A percentile compares a stretch with the other conserved stretches of the same genome.
Conservation (phyloP, 2,888 invertebrate genomes). For the Deroplatys truncata region DNA sequence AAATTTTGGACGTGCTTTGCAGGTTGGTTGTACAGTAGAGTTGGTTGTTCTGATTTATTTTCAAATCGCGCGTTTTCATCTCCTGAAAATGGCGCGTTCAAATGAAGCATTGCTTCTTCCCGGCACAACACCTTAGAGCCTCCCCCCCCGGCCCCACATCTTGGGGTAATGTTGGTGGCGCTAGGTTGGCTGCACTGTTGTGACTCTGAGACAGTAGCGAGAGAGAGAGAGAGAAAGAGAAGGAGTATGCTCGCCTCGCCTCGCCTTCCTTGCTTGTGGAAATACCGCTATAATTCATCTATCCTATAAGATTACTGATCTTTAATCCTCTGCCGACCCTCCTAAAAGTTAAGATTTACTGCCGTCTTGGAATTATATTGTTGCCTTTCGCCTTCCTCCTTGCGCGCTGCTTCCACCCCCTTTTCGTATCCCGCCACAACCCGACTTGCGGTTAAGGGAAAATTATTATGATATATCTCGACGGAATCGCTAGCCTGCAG, state of each 20-base stretch:
- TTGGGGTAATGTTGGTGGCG: too few relatives aligned
- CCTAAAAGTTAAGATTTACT: conserved; percentile 72
- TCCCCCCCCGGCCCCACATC: too few relatives aligned
- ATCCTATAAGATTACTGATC: conserved; percentile 69
- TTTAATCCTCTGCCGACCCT: conserved; percentile 66
- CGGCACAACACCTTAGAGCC: not conserved
- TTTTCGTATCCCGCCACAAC: conserved; percentile 6
- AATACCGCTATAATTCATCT: conserved; percentile 57
- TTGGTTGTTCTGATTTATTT: not conserved
- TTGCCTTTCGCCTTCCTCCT: conserved; percentile 39
- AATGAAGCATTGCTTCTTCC: not conserved
- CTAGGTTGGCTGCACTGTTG: not conserved
- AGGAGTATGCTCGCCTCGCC: not conserved
- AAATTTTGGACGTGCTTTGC: not conserved
- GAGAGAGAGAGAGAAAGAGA: too few relatives aligned
- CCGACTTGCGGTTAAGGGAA: conserved; percentile 27
- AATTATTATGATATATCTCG: conserved; percentile 53
- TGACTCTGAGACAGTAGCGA: not conserved
- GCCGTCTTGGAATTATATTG: conserved; percentile 61
- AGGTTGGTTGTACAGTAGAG: not conserved
- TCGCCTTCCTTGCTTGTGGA: not conserved
- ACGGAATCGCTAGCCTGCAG: conserved; percentile 42
- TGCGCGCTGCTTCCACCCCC: conserved; percentile 8
- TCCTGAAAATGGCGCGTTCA: not conserved
- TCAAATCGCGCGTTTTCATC: not conserved